phyloP scores from a whole-genome alignment of 2,797 vertebrate genomes.

The Anguilla marmorata region DNA sequence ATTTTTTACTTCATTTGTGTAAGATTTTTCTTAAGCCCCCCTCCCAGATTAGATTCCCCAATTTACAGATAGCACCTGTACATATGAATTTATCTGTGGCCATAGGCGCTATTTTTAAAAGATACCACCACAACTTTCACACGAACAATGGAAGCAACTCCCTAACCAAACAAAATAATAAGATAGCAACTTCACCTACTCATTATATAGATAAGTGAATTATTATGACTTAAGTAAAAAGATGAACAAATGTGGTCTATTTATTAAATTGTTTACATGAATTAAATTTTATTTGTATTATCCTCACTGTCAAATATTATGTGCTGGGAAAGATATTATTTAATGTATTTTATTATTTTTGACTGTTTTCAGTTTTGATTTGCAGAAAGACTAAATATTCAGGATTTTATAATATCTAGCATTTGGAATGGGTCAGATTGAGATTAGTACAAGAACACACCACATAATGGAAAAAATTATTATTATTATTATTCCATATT shows the following conservation, averaged over 20 bases:
- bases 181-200: too few relatives aligned
- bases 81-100: background rate
- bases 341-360: conserved; percentile 51
- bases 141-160: background rate
- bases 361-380: conserved; percentile 41
- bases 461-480: background rate
- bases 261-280: background rate
- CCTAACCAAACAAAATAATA: background rate
- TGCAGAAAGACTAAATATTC: conserved; percentile 46
- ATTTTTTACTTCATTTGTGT: background rate
- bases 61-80: background rate
- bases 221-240: background rate
- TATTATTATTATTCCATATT: background rate
- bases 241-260: background rate
- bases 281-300: conserved; percentile 4
- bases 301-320: conserved; percentile 17
- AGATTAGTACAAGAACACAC: background rate
- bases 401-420: conserved; percentile 52
- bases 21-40: background rate
- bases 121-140: background rate
- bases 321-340: conserved; percentile 39
- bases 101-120: background rate
- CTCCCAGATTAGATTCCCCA: background rate
- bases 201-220: background rate
- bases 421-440: conserved; percentile 53